These are phyloP conservation scores for Bombus fervidus DNA, from an alignment of 1,140 invertebrate genomes.

Conservation along the genomic window DNA sequence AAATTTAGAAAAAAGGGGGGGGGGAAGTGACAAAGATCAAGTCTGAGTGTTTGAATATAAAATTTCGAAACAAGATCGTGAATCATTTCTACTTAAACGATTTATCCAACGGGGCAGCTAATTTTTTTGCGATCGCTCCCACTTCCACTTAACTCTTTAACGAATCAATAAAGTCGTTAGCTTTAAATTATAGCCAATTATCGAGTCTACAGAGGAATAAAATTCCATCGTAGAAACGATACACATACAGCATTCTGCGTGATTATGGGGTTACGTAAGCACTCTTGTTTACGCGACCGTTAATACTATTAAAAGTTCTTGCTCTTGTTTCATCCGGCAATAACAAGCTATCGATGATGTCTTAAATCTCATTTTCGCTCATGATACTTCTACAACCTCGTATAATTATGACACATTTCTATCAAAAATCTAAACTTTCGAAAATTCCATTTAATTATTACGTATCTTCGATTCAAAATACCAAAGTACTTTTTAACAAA, in stretches of 20 bases:
- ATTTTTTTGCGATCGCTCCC: not conserved
- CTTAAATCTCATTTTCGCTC: not conserved
- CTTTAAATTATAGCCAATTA: constrained; percentile 13
- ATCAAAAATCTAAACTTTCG: too few species aligned
- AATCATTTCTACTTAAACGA: not conserved
- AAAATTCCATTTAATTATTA: too few species aligned
- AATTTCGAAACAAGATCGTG: not conserved
- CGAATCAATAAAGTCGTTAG: constrained; percentile 12
- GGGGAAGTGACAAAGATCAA: not conserved
- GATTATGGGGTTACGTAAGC: constrained; percentile 10
- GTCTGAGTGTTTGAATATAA: not conserved
- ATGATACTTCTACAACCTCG: not conserved
- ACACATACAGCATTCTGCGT: not conserved
- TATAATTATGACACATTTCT: not conserved
- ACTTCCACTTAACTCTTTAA: not conserved
- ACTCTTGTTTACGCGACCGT: not conserved
- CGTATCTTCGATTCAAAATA: too few species aligned
- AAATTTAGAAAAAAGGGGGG: too few species aligned
- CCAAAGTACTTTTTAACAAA: too few species aligned
- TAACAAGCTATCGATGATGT: not conserved
- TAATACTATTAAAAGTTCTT: constrained; percentile 3
- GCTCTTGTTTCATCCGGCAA: not conserved
- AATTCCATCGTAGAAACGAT: not conserved
- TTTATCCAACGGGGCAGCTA: not conserved
- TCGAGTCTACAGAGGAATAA: constrained; percentile 4